phyloP scores from a whole-genome alignment of 2,797 vertebrate species.

The Hippopotamyrus pictus region DNA sequence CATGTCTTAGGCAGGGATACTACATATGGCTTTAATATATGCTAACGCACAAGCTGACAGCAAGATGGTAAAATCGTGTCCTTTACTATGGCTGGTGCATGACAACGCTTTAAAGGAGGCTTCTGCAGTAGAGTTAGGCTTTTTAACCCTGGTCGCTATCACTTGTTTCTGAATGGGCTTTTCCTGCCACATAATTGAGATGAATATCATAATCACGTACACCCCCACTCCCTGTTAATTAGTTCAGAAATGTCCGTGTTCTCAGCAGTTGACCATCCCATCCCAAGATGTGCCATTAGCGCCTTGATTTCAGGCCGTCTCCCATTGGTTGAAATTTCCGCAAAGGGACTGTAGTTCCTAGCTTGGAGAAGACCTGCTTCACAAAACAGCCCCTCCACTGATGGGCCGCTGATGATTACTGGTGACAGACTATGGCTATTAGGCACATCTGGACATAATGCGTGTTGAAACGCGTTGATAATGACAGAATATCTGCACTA shows the following conservation, averaged over 20 bases:
- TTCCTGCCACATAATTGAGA: not conserved
- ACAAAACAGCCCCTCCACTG: not conserved
- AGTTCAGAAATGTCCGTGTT: not conserved
- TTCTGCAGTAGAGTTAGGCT: not conserved
- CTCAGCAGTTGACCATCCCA: not conserved
- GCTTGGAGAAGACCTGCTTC: not conserved
- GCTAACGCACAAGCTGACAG: not conserved
- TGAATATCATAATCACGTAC: not conserved
- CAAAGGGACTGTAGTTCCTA: not conserved
- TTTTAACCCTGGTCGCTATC: not conserved
- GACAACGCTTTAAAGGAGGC: not conserved
- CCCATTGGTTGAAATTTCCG: not conserved
- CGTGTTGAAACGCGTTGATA: constrained; percentile 10
- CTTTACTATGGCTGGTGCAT: not conserved
- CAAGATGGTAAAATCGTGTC: not conserved
- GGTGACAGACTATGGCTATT: not conserved
- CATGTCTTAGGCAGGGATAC: not conserved
- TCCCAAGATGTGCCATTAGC: not conserved
- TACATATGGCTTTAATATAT: not conserved
- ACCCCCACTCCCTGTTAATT: not conserved
- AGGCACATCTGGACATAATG: constrained; percentile 6
- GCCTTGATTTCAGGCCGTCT: not conserved
- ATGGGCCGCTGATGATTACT: not conserved
- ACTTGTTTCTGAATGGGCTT: not conserved
- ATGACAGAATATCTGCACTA: not conserved